Conservation (phyloP, 2,888 invertebrate genomes). For the Galeopsomyia nigrocyanea region DNA sequence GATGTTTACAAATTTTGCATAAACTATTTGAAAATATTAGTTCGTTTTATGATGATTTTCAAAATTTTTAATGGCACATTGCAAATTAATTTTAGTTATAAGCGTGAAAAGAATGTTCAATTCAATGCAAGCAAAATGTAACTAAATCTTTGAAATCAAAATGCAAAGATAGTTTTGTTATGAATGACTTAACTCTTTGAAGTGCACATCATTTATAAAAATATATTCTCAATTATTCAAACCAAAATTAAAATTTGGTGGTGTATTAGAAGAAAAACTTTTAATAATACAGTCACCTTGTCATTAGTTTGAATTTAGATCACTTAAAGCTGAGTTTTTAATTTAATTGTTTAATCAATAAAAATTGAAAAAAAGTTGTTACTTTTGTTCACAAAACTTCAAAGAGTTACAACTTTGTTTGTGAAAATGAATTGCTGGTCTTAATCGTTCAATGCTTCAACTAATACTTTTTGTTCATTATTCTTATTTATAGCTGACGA, state of each 20-base stretch:
- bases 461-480: constrained; percentile 39
- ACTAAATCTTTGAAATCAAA: too few species aligned
- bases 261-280: neutral
- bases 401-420: too few species aligned
- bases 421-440: constrained; percentile 25
- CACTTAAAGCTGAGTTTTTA: neutral
- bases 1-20: neutral
- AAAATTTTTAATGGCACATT: constrained; percentile 46
- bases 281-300: neutral
- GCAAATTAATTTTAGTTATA: too few species aligned
- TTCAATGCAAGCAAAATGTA: constrained; percentile 35
- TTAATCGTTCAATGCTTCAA: constrained; percentile 32
- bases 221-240: neutral
- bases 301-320: neutral
- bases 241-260: neutral
- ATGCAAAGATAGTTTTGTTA: too few species aligned
- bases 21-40: too few species aligned
- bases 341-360: neutral
- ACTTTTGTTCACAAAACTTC: too few species aligned
- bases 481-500: constrained; percentile 25
- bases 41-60: constrained; percentile 47
- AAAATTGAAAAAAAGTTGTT: too few species aligned
- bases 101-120: neutral
- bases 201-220: constrained; percentile 3
- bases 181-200: too few species aligned